Evolutionary conservation across 2,113 vertebrate species (phyloP).

Genomic region (Ceratotherium simum): DNA sequence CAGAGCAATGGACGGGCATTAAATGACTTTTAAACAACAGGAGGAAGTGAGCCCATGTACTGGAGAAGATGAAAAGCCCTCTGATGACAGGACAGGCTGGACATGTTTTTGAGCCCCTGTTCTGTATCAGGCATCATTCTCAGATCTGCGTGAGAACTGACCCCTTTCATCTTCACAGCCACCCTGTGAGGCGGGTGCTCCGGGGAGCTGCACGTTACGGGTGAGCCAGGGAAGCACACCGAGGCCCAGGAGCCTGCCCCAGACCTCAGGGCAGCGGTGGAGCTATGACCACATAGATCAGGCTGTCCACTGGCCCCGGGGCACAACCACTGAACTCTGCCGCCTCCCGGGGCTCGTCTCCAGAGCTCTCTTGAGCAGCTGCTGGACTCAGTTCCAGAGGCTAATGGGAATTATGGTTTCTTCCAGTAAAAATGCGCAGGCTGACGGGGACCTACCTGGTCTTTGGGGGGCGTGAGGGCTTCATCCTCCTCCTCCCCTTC

Average conservation of each 20-base stretch:
- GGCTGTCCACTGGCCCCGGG: accelerated
- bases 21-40: neutral
- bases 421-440: accelerated
- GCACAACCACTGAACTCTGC: neutral
- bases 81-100: neutral
- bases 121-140: neutral
- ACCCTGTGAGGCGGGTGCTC: neutral
- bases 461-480: neutral
- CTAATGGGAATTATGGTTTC: neutral
- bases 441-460: conserved; percentile 23
- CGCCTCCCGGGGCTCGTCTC: neutral
- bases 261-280: neutral
- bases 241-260: neutral
- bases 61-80: neutral
- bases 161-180: neutral
- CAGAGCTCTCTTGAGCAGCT: neutral
- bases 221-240: neutral
- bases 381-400: neutral
- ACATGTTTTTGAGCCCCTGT: neutral
- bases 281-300: neutral
- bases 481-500: conserved; percentile 88
- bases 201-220: accelerated
- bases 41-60: neutral
- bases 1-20: neutral
- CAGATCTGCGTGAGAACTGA: accelerated